Evolutionary conservation across 2,113 vertebrate species (phyloP).

Genomic region (Micronycteris hirsuta): DNA sequence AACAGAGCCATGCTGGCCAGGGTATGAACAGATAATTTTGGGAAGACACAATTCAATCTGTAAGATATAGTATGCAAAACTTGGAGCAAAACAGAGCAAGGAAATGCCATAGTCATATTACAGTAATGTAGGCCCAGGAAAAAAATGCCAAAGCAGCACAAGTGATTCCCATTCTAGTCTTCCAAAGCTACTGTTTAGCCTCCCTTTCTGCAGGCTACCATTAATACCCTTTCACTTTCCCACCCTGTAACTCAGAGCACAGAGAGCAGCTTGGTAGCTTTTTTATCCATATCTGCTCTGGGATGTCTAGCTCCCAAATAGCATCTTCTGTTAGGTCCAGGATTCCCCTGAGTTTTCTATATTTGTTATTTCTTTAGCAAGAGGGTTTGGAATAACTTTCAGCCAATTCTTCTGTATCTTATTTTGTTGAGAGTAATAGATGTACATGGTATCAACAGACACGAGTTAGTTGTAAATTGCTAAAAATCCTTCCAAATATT

Average conservation of each 20-base stretch:
- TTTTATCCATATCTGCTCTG: not conserved
- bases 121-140: not conserved
- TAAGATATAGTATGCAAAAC: not conserved
- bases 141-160: not conserved
- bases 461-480: constrained; percentile 61
- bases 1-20: too few relatives aligned
- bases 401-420: constrained; percentile 41
- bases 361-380: constrained; percentile 52
- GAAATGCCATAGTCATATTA: not conserved
- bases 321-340: not conserved
- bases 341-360: not conserved
- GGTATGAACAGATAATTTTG: not conserved
- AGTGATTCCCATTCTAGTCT: not conserved
- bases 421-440: constrained; percentile 58
- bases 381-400: constrained; percentile 15
- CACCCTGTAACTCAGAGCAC: constrained; percentile 21
- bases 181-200: not conserved
- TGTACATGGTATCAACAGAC: constrained; percentile 33
- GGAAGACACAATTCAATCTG: not conserved
- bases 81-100: not conserved
- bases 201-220: not conserved
- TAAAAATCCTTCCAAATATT: constrained; percentile 66
- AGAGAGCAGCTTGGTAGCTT: constrained; percentile 31
- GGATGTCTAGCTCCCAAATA: not conserved
- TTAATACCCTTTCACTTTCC: constrained; percentile 27